Percentiles rank a stretch among this genome's conserved stretches.
Conservation (phyloP, 2,797 vertebrate species). For the Dallia pectoralis region DNA sequence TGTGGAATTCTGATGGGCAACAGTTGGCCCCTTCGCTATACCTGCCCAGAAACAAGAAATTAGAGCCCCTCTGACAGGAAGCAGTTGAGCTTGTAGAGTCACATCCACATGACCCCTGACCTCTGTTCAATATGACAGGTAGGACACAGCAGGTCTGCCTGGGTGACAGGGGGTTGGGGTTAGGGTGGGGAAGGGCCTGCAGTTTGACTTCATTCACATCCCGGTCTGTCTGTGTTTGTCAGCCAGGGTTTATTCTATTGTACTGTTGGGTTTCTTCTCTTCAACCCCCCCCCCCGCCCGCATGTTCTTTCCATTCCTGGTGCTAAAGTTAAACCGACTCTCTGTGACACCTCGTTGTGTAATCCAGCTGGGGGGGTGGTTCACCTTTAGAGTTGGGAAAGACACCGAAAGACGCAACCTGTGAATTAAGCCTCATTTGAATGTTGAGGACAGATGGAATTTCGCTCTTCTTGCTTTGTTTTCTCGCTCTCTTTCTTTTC, state of each 20-base stretch:
- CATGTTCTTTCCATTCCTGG: background rate
- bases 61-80: constrained; percentile 48
- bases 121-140: constrained; percentile 45
- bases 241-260: constrained; percentile 11
- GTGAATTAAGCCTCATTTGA: constrained; percentile 50
- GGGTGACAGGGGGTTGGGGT: constrained; percentile 8
- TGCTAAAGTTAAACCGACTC: constrained; percentile 34
- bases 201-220: constrained; percentile 38
- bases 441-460: constrained; percentile 62
- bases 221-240: background rate
- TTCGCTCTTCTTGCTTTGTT: constrained; percentile 30
- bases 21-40: constrained; percentile 31
- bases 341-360: constrained; percentile 31
- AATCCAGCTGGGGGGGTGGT: constrained; percentile 31
- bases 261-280: constrained; percentile 10
- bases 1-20: background rate
- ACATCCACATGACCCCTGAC: constrained; percentile 50
- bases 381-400: constrained; percentile 63
- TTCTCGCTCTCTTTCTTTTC: constrained; percentile 2
- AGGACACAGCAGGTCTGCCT: constrained; percentile 3
- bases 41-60: constrained; percentile 42
- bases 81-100: constrained; percentile 49
- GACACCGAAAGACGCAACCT: constrained; percentile 46
- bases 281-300: background rate
- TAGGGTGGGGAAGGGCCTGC: constrained; percentile 33